These are phyloP conservation scores for Shinisaurus crocodilurus DNA, from an alignment of 2,113 vertebrate species.

Conservation along the genomic window DNA sequence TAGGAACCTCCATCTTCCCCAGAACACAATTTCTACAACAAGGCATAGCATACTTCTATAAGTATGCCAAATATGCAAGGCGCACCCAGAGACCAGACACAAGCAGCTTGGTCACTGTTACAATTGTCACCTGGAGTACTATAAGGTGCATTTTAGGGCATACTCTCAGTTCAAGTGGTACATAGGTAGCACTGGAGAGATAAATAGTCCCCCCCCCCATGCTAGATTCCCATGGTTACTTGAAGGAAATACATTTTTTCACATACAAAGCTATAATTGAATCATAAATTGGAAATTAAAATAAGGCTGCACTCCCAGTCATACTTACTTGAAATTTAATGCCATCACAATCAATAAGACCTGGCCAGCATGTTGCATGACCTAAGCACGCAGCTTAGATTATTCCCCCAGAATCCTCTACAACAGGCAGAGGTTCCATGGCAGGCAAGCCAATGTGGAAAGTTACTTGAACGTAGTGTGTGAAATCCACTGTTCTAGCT, in stretches of 20 bases:
- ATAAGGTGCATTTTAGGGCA: background rate
- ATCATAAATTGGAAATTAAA: background rate
- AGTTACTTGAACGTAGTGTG: too few relatives aligned
- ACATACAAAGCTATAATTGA: background rate
- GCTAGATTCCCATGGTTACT: background rate
- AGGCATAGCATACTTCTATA: background rate
- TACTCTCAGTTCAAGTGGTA: background rate
- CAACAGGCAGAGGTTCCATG: background rate
- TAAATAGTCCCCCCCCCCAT: background rate
- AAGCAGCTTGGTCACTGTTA: background rate
- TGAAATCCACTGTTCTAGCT: background rate
- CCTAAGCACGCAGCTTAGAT: background rate
- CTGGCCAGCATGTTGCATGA: background rate
- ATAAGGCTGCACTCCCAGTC: background rate
- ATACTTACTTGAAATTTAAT: background rate
- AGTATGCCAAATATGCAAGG: background rate
- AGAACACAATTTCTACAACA: background rate
- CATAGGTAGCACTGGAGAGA: background rate
- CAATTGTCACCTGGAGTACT: background rate
- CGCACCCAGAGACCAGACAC: background rate
- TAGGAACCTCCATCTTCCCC: background rate
- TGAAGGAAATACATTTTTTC: background rate
- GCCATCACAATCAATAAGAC: background rate
- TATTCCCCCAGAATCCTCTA: background rate
- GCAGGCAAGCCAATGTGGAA: background rate